phyloP scores from a whole-genome alignment of 2,113 vertebrate species.

The Dermatemys mawii region DNA sequence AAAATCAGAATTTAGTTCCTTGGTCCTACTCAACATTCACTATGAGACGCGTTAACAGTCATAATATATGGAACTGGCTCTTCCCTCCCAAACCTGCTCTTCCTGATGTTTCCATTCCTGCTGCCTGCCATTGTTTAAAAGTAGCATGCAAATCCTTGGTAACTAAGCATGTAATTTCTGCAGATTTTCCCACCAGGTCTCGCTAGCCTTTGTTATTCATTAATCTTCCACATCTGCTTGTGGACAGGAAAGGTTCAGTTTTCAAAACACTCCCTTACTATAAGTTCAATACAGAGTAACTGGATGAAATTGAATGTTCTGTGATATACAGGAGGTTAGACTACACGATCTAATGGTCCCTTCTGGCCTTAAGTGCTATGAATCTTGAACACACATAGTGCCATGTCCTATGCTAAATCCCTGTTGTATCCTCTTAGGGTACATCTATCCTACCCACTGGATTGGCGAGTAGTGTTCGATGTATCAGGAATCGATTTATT shows the following conservation, averaged over 20 bases:
- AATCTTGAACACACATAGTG: not conserved
- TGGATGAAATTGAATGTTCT: not conserved
- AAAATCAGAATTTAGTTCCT: not conserved
- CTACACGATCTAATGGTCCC: not conserved
- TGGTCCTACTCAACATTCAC: not conserved
- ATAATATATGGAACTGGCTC: accelerated
- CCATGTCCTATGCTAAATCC: accelerated
- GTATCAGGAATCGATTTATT: too few relatives aligned
- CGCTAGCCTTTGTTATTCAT: not conserved
- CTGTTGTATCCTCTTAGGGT: accelerated
- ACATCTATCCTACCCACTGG: too few relatives aligned
- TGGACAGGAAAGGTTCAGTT: not conserved
- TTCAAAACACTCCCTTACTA: not conserved
- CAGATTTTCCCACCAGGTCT: accelerated
- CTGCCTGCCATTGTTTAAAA: not conserved
- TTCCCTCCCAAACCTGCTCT: not conserved
- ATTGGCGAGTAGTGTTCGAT: too few relatives aligned
- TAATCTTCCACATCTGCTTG: not conserved
- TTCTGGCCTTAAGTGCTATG: not conserved
- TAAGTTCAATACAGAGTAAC: not conserved
- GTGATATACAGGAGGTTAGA: not conserved
- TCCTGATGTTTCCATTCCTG: not conserved
- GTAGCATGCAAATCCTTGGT: not conserved
- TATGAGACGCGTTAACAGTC: not conserved
- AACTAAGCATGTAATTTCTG: not conserved